phyloP scores from a whole-genome alignment of 1,140 invertebrate genomes.

The Steinernema khuongi region DNA sequence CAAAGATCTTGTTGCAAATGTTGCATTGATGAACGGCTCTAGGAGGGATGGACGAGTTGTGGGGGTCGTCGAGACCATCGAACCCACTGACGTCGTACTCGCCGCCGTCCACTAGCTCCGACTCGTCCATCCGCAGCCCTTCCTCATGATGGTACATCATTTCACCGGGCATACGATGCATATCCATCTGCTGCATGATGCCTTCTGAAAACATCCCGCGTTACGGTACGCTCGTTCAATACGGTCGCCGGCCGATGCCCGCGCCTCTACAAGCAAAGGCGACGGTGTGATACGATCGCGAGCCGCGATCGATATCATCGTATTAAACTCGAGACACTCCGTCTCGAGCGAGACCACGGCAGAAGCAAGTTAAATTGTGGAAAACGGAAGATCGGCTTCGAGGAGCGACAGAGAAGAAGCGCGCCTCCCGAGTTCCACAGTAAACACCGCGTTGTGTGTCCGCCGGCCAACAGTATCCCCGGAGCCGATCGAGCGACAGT shows the following conservation, averaged over 20 bases:
- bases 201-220: background rate
- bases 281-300: background rate
- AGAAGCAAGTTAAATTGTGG: background rate
- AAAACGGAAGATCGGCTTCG: background rate
- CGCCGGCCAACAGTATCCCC: background rate
- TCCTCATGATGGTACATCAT: conserved; percentile 12
- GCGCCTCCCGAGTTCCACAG: background rate
- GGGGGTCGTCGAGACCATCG: background rate
- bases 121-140: background rate
- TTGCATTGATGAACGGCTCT: conserved; percentile 55
- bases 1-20: conserved; percentile 58
- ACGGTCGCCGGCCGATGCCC: background rate
- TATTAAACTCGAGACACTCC: background rate
- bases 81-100: conserved; percentile 1
- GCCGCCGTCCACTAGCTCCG: background rate
- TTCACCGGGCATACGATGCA: background rate
- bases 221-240: background rate
- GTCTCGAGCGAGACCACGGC: background rate
- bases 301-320: conserved; percentile 12
- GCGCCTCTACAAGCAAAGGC: background rate
- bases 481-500: background rate
- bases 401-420: background rate
- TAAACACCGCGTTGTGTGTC: background rate
- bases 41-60: conserved; percentile 21
- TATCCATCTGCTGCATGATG: conserved; percentile 9